These are phyloP conservation scores for Rhinopomastus cyanomelas DNA, from an alignment of 2,113 vertebrate species.

Conservation along the genomic window DNA sequence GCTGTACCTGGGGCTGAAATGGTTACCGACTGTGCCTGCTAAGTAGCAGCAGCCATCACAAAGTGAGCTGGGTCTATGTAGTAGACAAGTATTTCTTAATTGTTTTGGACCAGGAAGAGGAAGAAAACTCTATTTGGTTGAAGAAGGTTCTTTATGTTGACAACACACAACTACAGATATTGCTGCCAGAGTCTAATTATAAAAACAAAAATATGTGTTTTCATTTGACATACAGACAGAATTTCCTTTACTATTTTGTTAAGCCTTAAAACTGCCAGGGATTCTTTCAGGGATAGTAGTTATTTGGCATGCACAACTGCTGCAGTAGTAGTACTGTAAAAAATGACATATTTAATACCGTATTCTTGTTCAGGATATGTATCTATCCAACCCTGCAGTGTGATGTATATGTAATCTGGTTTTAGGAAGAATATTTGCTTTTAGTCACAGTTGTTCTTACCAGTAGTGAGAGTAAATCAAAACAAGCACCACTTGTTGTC, in stretches of 20 bases:
- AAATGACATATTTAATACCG: slow-evolving; percentile 18
- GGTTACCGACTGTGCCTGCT: neutral
- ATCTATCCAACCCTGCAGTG: neutral
- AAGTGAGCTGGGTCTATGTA: neutral
- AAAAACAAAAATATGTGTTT: slow-evolving; percentile 21
- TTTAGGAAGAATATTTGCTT: neutral
- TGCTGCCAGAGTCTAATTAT: slow-evolving; percentile 19
- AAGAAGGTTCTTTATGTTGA: neutral
- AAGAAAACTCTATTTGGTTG: neutral
- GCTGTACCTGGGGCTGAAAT: neutral
- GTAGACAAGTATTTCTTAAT: neutral
- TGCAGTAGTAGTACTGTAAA: slow-evolving; percentile 23
- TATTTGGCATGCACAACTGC: neutral
- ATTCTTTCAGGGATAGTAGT: neutral
- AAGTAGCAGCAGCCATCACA: neutral
- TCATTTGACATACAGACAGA: slow-evolving; percentile 2
- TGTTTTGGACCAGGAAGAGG: neutral
- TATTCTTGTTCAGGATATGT: slow-evolving; percentile 8
- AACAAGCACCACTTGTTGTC: neutral
- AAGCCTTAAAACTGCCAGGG: neutral
- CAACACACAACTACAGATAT: neutral
- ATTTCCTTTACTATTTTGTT: slow-evolving; percentile 1
- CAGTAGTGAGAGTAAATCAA: neutral
- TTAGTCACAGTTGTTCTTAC: neutral
- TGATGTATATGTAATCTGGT: neutral